Conservation (phyloP, 2,797 vertebrate genomes). For the Bucorvus abyssinicus region DNA sequence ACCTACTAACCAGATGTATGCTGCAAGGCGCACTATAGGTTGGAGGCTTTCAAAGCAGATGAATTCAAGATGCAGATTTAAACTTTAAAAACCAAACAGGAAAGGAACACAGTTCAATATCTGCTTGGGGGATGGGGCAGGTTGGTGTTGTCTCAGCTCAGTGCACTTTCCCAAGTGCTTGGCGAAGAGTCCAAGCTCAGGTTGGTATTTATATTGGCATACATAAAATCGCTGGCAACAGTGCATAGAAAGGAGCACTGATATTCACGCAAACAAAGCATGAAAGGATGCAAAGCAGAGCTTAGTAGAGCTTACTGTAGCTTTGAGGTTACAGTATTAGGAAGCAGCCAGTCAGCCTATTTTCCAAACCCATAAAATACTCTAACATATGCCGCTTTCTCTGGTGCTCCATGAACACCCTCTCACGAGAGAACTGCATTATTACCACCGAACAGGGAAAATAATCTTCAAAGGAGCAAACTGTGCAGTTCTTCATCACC, state of each 20-base stretch:
- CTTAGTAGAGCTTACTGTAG: slow-evolving; percentile 58
- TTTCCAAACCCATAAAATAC: slow-evolving; percentile 45
- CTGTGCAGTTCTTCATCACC: slow-evolving; percentile 26
- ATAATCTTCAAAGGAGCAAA: slow-evolving; percentile 9
- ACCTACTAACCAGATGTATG: slow-evolving; percentile 13
- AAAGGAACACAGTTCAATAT: slow-evolving; percentile 59
- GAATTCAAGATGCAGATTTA: slow-evolving; percentile 17
- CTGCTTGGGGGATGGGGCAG: slow-evolving; percentile 19
- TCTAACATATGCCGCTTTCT: slow-evolving; percentile 18
- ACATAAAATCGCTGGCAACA: slow-evolving; percentile 46
- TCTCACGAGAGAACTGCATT: slow-evolving; percentile 31
- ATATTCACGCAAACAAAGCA: slow-evolving; percentile 58
- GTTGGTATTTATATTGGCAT: slow-evolving; percentile 58
- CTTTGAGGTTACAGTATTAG: slow-evolving; percentile 59
- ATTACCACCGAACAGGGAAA: neutral
- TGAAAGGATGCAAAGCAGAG: slow-evolving; percentile 64
- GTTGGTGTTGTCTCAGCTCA: slow-evolving; percentile 51
- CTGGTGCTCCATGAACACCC: neutral
- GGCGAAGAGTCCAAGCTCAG: slow-evolving; percentile 57
- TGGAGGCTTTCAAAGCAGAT: slow-evolving; percentile 36
- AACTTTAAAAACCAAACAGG: slow-evolving; percentile 37
- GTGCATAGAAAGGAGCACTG: slow-evolving; percentile 54
- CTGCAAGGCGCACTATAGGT: neutral
- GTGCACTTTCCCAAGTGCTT: slow-evolving; percentile 61
- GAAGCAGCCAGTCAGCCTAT: slow-evolving; percentile 53